Percentiles rank a stretch among this genome's conserved stretches.
These are phyloP conservation scores for Drosophila mercatorum DNA, from an alignment of 2,888 invertebrate species.

Conservation along the genomic window DNA sequence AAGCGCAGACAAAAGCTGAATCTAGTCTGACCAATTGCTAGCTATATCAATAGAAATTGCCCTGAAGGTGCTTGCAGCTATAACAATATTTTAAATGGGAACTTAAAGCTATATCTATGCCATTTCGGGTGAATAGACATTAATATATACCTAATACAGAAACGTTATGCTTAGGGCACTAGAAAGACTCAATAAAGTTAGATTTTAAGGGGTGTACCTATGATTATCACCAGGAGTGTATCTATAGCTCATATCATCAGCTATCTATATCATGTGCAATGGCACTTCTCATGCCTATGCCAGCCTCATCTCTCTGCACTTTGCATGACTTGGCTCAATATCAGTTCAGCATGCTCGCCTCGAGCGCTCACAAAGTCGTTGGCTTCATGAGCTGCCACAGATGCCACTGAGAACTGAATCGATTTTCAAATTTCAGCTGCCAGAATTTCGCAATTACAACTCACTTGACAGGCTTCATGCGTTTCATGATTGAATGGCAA, in stretches of 20 bases:
- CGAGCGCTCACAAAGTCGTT: no score
- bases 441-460: background rate
- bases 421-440: background rate
- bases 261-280: background rate
- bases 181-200: no score
- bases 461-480: background rate
- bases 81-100: background rate
- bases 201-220: no score
- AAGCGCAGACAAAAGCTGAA: no score
- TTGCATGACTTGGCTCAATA: background rate
- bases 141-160: no score
- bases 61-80: background rate
- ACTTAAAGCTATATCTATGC: background rate
- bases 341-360: background rate
- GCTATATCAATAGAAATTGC: background rate
- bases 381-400: background rate
- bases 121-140: background rate
- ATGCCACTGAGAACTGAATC: background rate
- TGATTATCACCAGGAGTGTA: no score
- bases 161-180: no score
- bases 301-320: background rate
- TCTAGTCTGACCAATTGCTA: background rate
- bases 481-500: background rate
- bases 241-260: no score
- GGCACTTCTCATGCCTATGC: background rate